Evolutionary conservation across 2,113 vertebrate species (phyloP).

Genomic region (Chaetodon auriga): DNA sequence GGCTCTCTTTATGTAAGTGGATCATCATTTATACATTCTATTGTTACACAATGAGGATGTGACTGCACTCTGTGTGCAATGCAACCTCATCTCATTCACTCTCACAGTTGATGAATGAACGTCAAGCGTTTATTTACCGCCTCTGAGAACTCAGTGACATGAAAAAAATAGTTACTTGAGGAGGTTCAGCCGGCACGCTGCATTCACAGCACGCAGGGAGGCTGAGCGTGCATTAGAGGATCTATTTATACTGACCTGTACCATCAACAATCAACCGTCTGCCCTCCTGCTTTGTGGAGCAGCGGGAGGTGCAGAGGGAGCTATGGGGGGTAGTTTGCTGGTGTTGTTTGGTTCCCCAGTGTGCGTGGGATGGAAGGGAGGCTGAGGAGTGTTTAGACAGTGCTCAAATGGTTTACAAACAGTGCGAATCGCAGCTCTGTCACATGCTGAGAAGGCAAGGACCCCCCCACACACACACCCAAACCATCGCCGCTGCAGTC

Average conservation of each 20-base stretch:
- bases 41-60: slow-evolving; percentile 7
- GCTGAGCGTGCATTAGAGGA: slow-evolving; percentile 27
- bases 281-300: slow-evolving; percentile 19
- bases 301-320: neutral
- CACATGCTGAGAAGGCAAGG: slow-evolving; percentile 60
- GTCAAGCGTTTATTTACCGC: slow-evolving; percentile 32
- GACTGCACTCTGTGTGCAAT: slow-evolving; percentile 3
- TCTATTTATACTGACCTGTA: slow-evolving; percentile 63
- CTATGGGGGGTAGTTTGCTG: slow-evolving; percentile 53
- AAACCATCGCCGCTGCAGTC: slow-evolving; percentile 14
- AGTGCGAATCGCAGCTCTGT: slow-evolving; percentile 71
- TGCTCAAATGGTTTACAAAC: slow-evolving; percentile 84
- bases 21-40: neutral
- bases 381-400: slow-evolving; percentile 83
- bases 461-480: too few relatives aligned
- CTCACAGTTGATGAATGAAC: slow-evolving; percentile 40
- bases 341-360: slow-evolving; percentile 63
- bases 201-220: slow-evolving; percentile 30
- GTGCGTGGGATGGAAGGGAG: slow-evolving; percentile 71
- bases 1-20: neutral
- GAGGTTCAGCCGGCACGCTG: slow-evolving; percentile 51
- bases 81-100: slow-evolving; percentile 19
- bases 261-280: slow-evolving; percentile 63
- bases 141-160: slow-evolving; percentile 20
- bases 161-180: slow-evolving; percentile 29